Conservation (phyloP, 2,888 invertebrate genomes). For the Ernsta delagoae region DNA sequence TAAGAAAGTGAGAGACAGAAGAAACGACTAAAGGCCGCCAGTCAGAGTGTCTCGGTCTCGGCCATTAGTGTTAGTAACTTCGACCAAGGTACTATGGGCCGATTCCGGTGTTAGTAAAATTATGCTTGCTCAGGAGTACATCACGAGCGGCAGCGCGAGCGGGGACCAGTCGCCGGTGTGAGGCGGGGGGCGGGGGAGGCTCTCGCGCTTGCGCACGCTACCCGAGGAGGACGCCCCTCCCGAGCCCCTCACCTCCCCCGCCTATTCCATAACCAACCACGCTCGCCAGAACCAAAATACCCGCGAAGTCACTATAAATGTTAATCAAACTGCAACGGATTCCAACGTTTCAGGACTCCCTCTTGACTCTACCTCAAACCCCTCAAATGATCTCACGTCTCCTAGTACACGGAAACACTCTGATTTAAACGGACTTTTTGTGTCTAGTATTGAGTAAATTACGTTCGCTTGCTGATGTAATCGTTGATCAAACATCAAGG, state of each 20-base stretch:
- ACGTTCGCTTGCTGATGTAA: neutral
- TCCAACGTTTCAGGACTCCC: neutral
- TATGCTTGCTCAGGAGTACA: slow-evolving; percentile 70
- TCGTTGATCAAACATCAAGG: neutral
- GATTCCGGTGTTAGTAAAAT: neutral
- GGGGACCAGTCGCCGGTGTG: slow-evolving; percentile 81
- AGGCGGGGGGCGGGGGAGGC: slow-evolving; percentile 82
- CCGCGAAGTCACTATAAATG: slow-evolving; percentile 22
- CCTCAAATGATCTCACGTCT: slow-evolving; percentile 37
- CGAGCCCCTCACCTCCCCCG: slow-evolving; percentile 51
- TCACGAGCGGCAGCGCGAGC: slow-evolving; percentile 77
- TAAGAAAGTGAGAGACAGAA: too few relatives aligned
- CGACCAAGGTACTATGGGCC: too few relatives aligned
- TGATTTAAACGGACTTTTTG: slow-evolving; percentile 27
- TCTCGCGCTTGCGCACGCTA: slow-evolving; percentile 74
- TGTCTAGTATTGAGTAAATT: slow-evolving; percentile 14
- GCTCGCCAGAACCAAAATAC: slow-evolving; percentile 30
- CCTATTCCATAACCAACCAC: slow-evolving; percentile 34
- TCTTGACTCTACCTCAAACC: slow-evolving; percentile 31
- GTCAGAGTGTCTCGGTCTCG: too few relatives aligned
- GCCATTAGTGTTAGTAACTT: too few relatives aligned
- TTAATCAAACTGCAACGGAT: slow-evolving; percentile 16
- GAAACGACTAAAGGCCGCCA: too few relatives aligned
- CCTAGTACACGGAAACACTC: slow-evolving; percentile 21
- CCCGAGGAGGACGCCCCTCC: slow-evolving; percentile 73